Evolutionary conservation across 2,888 invertebrate genomes (phyloP).

Genomic region (Eurytoma adleriae): DNA sequence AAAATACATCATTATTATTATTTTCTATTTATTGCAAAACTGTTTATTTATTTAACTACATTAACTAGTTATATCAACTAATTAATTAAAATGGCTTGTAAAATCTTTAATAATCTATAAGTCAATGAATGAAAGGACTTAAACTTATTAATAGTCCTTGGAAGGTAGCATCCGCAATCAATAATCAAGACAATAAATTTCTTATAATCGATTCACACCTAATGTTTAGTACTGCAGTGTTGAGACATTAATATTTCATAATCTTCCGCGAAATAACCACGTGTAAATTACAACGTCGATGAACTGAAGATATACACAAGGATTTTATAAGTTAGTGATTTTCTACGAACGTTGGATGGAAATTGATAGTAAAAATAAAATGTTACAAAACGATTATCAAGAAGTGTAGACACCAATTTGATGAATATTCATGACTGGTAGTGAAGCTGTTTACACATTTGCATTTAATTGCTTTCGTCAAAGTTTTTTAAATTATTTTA

Average conservation of each 20-base stretch:
- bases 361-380: constrained; percentile 37
- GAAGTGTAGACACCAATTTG: constrained; percentile 28
- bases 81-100: not conserved
- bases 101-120: constrained; percentile 3
- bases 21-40: not conserved
- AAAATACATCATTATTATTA: too few relatives aligned
- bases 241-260: constrained; percentile 64
- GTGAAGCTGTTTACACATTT: constrained; percentile 49
- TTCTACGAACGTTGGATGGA: constrained; percentile 30
- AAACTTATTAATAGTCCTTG: constrained; percentile 19
- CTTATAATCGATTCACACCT: constrained; percentile 62
- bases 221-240: constrained; percentile 50
- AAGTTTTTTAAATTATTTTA: constrained; percentile 38
- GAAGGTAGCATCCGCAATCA: constrained; percentile 58
- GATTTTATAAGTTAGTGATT: constrained; percentile 7
- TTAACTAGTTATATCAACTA: not conserved
- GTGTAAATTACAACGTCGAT: constrained; percentile 37
- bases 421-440: constrained; percentile 47
- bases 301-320: not conserved
- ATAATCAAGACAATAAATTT: constrained; percentile 60
- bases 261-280: constrained; percentile 55
- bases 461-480: constrained; percentile 53
- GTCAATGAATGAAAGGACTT: constrained; percentile 20
- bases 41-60: not conserved
- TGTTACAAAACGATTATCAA: constrained; percentile 49